Evolutionary conservation across 2,888 invertebrate genomes (phyloP), one percentile per base, ranked within the genome.

Genomic region (Leistus spinibarbis): DNA sequence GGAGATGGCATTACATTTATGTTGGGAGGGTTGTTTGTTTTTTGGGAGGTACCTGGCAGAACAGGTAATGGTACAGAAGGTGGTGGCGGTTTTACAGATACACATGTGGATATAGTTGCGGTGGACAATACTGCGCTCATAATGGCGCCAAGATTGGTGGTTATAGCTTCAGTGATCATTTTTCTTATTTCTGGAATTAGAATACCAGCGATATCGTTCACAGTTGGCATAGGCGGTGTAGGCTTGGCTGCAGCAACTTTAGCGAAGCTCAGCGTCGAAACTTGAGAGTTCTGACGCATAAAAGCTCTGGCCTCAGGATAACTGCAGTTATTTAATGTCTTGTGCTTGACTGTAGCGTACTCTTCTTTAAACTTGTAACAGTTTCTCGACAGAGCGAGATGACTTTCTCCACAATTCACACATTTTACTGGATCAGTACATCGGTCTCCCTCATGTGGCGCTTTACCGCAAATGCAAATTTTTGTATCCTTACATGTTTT

Each of bases 291-390:
- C 27, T 27, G 7, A 27, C 27, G 27, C 27, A 27, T 27, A 27
- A 27, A 27, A 27, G 3, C 27, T 27, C 27, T 27, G 7, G 27
- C 56, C 19, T 54, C n/a, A n/a, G n/a, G n/a, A n/a, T n/a, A n/a
- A n/a, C n/a, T n/a, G n/a, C n/a, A n/a, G n/a, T n/a, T n/a, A 9
- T 66, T 54, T 53, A 54, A 23, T 22, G 66, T 73, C 40, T 5
- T 54, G 23, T 65, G 17, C 10, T 76, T 69, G 56, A 76, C 77
- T 5, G 77, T 79, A 13, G 60, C 70, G 5, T 54, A 40, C 76
- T 78, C 77, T 24, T 76, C 69, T 71, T 76, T 71, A 54, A 57
- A 78, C 7, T 64, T 54, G 3, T 76, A 76, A 27, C 78, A 79
- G 10, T 77, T 65, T 22, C 57, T 74, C 7, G 77, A 77, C 7